These are phyloP conservation scores for Diceros bicornis DNA, from an alignment of 2,797 vertebrate species.

Conservation along the genomic window DNA sequence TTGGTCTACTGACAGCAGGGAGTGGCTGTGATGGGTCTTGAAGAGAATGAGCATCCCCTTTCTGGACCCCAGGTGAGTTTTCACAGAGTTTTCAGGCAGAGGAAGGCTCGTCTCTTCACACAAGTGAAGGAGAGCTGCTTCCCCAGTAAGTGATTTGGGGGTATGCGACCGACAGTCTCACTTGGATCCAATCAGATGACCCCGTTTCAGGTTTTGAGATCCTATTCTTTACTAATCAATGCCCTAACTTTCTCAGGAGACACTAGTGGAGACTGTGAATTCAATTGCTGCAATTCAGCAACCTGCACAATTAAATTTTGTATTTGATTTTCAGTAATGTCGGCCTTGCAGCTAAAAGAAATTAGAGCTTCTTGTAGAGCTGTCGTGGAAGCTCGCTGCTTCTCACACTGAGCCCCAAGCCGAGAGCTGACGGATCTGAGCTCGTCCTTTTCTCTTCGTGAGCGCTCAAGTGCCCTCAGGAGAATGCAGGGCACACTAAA, in stretches of 20 bases:
- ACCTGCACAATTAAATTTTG: not conserved
- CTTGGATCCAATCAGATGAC: not conserved
- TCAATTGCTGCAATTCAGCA: not conserved
- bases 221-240: not conserved
- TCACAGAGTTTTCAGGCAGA: not conserved
- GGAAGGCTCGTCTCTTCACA: not conserved
- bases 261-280: not conserved
- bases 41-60: not conserved
- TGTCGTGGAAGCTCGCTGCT: accelerated
- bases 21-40: not conserved
- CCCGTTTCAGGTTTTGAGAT: not conserved
- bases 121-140: not conserved
- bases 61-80: no score
- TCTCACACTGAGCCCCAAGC: not conserved
- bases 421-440: accelerated
- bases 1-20: not conserved
- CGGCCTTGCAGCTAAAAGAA: not conserved
- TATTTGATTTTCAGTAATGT: not conserved
- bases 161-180: accelerated
- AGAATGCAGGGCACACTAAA: not conserved
- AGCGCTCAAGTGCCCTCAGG: accelerated
- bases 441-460: not conserved
- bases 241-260: not conserved
- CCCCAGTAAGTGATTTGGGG: not conserved
- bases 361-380: accelerated